Conservation (phyloP, 2,113 vertebrate species). For the Phaethornis superciliosus region DNA sequence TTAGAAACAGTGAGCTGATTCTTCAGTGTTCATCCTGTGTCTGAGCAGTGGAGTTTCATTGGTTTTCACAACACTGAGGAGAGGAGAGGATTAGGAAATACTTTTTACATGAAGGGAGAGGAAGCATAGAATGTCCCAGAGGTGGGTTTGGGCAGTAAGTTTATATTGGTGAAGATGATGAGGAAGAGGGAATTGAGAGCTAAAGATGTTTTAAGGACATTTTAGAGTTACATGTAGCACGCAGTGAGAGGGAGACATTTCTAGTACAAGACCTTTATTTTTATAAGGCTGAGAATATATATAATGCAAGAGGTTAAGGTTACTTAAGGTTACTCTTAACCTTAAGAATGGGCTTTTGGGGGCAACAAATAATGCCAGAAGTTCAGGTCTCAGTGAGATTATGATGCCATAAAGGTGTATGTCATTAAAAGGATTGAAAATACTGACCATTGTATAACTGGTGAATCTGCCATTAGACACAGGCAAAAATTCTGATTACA, state of each 20-base stretch:
- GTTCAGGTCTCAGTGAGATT: background rate
- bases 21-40: background rate
- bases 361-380: background rate
- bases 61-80: background rate
- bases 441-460: background rate
- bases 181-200: background rate
- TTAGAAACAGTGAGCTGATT: constrained; percentile 19
- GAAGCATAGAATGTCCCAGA: background rate
- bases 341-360: no score
- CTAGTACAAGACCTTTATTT: background rate
- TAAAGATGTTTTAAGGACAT: background rate
- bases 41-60: background rate
- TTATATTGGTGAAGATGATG: background rate
- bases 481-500: background rate
- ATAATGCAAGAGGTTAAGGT: background rate
- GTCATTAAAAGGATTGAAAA: background rate
- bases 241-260: background rate
- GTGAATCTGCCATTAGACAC: background rate
- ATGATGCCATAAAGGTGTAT: background rate
- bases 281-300: background rate
- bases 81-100: background rate
- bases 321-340: background rate
- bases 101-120: constrained; percentile 10
- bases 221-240: background rate
- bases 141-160: background rate